These are phyloP conservation scores for Pygmarrhopalites habei DNA, from an alignment of 1,140 invertebrate species.

Conservation along the genomic window DNA sequence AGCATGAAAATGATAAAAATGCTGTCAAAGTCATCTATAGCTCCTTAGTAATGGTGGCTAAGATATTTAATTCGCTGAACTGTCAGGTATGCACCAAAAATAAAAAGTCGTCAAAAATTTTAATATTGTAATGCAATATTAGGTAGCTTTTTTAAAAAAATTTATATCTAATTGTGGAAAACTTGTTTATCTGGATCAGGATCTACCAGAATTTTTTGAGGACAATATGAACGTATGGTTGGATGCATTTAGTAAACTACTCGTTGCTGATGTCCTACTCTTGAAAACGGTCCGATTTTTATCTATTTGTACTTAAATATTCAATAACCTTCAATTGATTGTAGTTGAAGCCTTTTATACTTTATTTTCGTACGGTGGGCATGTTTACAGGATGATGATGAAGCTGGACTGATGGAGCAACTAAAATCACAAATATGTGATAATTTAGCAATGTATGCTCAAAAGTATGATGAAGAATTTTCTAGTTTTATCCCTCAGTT, in stretches of 20 bases:
- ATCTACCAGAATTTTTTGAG: slow-evolving; percentile 96
- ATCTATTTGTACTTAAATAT: too few species aligned
- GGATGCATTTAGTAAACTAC: slow-evolving; percentile 73
- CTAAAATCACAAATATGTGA: slow-evolving; percentile 92
- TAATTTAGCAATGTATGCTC: slow-evolving; percentile 87
- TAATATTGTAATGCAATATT: too few species aligned
- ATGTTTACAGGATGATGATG: too few species aligned
- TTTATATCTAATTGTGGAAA: neutral
- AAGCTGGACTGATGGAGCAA: slow-evolving; percentile 81
- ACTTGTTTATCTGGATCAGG: slow-evolving; percentile 52
- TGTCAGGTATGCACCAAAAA: slow-evolving; percentile 58
- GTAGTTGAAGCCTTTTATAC: too few species aligned
- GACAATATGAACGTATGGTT: slow-evolving; percentile 95
- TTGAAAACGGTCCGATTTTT: slow-evolving; percentile 58
- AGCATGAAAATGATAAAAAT: slow-evolving; percentile 67
- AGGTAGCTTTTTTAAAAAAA: too few species aligned
- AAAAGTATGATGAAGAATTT: slow-evolving; percentile 98
- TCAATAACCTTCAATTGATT: too few species aligned
- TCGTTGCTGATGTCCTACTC: slow-evolving; percentile 62
- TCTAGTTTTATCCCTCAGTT: slow-evolving; percentile 76
- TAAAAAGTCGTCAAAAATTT: too few species aligned
- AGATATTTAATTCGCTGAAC: slow-evolving; percentile 95
- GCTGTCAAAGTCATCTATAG: slow-evolving; percentile 82
- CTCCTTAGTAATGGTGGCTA: slow-evolving; percentile 80
- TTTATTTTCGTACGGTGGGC: too few species aligned